Evolutionary conservation across 2,888 invertebrate species (phyloP), one percentile per base, ranked within the genome.

Genomic region (Neoscelio sp.): DNA sequence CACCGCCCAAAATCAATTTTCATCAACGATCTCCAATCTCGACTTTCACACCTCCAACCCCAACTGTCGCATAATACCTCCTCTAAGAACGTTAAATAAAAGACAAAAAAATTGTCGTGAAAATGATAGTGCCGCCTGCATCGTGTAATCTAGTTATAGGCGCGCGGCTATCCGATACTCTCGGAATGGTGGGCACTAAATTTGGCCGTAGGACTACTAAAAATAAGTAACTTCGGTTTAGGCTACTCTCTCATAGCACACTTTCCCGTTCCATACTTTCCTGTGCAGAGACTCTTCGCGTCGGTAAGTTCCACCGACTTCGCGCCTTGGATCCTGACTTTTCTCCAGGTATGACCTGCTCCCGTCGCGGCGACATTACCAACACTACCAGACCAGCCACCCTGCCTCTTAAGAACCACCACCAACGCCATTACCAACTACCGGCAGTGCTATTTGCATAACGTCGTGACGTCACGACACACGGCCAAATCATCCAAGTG

Each of bases 181-280:
- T 84, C 82, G 84, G 81, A 83, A 82, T 85, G 80, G 83, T 65
- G 83, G 87, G 86, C 85, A 89, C 90, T 90, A 90, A 90, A 90
- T 90, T 90, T 90, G 90, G 90, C 89, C 86, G 82, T 87, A 85
- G 85, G 83, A 80, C 79, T 71, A 82, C 89, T 84, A 87, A 90
- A 89, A 89, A 89, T 90, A 90, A 86, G 62, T 60, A 62, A 71
- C 80, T 71, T 80, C 65, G 58, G 58, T 77, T 80, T 73, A 67
- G 75, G 78, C 73, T 54, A 80, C 80, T 80, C 82, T 83, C 84
- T 79, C 80, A 54, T 79, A 74, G 67, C 68, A 67, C 81, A 81
- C 81, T 81, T 60, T 81, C 65, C 79, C 79, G 80, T 67, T 78
- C 80, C 80, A 83, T 82, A 82, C 78, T 82, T 82, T 81, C 82